Base-by-base conservation (phyloP, 2,113 vertebrate genomes). In the Pterocles orientalis region DNA sequence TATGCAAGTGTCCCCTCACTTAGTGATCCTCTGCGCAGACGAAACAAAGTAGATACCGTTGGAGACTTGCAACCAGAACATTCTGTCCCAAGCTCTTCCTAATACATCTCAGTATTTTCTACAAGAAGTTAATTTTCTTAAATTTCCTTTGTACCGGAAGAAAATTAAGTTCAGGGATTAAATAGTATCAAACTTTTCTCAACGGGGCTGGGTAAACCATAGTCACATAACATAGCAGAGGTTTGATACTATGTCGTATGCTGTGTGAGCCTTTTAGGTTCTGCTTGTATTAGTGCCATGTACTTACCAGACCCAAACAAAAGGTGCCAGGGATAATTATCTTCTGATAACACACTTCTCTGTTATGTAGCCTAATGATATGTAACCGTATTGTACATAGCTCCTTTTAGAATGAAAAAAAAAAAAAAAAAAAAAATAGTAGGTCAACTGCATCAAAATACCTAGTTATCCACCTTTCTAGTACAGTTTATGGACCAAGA, bases 121-220 rank as follows among this genome's bases (percentile, higher is more conserved):
- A 10, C 62, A 77, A 68, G 61, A 79, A 83, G 65, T 58, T 92
- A 41, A 45, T 24, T 96, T 87, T 90, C 71, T 95, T 86, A 72
- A 60, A 71, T 61, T 81, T 71, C 10, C 47, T 82, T 66, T 91
- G 31, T 58, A 54, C 19, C 43, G 82, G 21, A 83, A 77, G 83
- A 81, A 45, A 82, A 82, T 66, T 54, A 84, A 71, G 23, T 54
- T 82, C 36, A 33, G 18, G 71, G 57, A 60, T 79, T 71, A 56
- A 87, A 64, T 60, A 60, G 5, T 3, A 4, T 62, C 57, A 47
- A 7, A 2, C 3, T 78, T 69, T 65, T 43, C 62, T 94, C 23
- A 60, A 2, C 14, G 33, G 6, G 21, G 13, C 23, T 70, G 33
- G 3, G 9, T 34, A 76, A 85, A 29, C 23, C 7, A 4, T 8